Evolutionary conservation across 2,113 vertebrate species (phyloP).

Genomic region (Anthoscopus minutus): DNA sequence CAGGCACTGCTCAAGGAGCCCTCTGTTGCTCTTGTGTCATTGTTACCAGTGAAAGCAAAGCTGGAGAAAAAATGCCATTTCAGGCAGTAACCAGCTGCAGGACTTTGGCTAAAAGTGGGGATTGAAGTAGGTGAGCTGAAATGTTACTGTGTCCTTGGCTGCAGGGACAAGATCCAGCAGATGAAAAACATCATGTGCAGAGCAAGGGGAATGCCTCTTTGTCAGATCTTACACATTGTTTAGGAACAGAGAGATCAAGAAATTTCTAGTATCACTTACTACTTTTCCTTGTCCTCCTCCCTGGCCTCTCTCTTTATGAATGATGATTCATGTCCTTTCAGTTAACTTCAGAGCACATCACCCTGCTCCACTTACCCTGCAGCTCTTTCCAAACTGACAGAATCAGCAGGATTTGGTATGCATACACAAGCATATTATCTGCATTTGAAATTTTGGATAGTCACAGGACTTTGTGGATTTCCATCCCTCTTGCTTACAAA

Average conservation of each 20-base stretch:
- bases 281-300: not conserved
- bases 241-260: not conserved
- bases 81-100: not conserved
- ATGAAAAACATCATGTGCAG: not conserved
- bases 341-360: not conserved
- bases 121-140: not conserved
- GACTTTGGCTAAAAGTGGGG: not conserved
- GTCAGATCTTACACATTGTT: not conserved
- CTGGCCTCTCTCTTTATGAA: not conserved
- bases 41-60: not conserved
- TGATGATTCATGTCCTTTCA: not conserved
- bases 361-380: not conserved
- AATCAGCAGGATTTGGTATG: not conserved
- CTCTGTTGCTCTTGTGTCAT: not conserved
- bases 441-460: not conserved
- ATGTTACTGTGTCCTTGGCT: not conserved
- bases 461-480: not conserved
- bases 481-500: not conserved
- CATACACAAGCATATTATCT: not conserved
- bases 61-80: not conserved
- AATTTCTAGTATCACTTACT: not conserved
- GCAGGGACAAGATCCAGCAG: not conserved
- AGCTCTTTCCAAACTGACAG: not conserved
- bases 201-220: not conserved
- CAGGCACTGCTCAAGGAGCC: rapidly evolving